Conservation (phyloP, 2,113 vertebrate species). For the Physeter macrocephalus region DNA sequence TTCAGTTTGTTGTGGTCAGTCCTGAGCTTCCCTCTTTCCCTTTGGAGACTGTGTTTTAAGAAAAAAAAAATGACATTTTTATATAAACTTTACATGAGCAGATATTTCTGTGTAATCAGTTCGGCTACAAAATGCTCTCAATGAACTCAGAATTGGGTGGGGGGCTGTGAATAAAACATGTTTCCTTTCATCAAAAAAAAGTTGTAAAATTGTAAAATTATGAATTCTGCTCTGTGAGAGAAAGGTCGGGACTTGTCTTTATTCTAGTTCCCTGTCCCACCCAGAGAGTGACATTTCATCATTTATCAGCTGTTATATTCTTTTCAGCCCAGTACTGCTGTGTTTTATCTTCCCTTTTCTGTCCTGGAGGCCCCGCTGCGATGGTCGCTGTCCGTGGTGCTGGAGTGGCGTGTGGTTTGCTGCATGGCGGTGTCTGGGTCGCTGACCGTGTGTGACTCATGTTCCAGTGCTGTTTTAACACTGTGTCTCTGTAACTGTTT, state of each 20-base stretch:
- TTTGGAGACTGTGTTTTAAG: background rate
- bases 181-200: background rate
- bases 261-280: background rate
- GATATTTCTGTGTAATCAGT: background rate
- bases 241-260: background rate
- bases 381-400: slow-evolving; percentile 5
- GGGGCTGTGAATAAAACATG: background rate
- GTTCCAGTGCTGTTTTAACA: slow-evolving; percentile 76
- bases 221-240: background rate
- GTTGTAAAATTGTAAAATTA: background rate
- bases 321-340: background rate
- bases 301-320: background rate
- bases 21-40: background rate
- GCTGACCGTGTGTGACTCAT: slow-evolving; percentile 52
- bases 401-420: slow-evolving; percentile 56
- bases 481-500: slow-evolving; percentile 85
- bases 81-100: background rate
- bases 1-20: background rate
- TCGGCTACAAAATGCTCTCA: background rate
- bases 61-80: background rate
- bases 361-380: slow-evolving; percentile 30
- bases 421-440: slow-evolving; percentile 76
- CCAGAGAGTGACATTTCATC: background rate
- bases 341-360: slow-evolving; percentile 27
- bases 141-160: background rate